These are phyloP conservation scores for Adelognathus sp. DNA, from an alignment of 2,888 invertebrate genomes.

Conservation along the genomic window DNA sequence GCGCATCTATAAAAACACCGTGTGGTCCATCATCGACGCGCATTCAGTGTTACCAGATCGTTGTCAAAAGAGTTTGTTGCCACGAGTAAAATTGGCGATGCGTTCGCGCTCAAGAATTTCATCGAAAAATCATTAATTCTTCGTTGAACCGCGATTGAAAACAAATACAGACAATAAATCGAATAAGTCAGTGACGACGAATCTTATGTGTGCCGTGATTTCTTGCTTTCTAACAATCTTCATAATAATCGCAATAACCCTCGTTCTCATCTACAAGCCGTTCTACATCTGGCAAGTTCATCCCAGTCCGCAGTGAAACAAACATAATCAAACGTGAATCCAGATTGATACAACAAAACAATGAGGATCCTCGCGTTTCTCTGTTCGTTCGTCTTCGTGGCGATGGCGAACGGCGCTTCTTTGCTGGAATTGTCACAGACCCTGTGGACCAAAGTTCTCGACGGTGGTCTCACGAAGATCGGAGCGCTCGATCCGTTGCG, in stretches of 20 bases:
- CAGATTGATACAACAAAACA: constrained; percentile 1
- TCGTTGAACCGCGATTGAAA: neutral
- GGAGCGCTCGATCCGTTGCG: constrained; percentile 74
- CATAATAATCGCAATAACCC: constrained; percentile 62
- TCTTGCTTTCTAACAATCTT: constrained; percentile 67
- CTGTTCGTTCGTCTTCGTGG: constrained; percentile 24
- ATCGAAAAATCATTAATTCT: neutral
- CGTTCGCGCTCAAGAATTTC: neutral
- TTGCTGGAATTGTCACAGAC: constrained; percentile 76
- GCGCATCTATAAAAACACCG: constrained; percentile 73
- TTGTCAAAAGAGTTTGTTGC: constrained; percentile 23
- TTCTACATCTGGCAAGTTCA: constrained; percentile 69
- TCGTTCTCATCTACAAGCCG: constrained; percentile 70
- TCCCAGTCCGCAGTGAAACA: neutral
- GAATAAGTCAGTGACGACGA: too few relatives aligned
- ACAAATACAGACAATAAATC: neutral
- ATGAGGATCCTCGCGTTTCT: constrained; percentile 42
- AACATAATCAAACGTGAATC: neutral
- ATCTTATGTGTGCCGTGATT: constrained; percentile 64
- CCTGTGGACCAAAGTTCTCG: constrained; percentile 74
- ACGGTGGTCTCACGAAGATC: constrained; percentile 72
- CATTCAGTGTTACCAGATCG: constrained; percentile 64
- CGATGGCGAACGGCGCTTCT: constrained; percentile 51
- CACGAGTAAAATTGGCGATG: neutral
- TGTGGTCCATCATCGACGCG: constrained; percentile 65